These are phyloP conservation scores for Carcharodon carcharias DNA, from an alignment of 2,797 vertebrate species.

Conservation along the genomic window DNA sequence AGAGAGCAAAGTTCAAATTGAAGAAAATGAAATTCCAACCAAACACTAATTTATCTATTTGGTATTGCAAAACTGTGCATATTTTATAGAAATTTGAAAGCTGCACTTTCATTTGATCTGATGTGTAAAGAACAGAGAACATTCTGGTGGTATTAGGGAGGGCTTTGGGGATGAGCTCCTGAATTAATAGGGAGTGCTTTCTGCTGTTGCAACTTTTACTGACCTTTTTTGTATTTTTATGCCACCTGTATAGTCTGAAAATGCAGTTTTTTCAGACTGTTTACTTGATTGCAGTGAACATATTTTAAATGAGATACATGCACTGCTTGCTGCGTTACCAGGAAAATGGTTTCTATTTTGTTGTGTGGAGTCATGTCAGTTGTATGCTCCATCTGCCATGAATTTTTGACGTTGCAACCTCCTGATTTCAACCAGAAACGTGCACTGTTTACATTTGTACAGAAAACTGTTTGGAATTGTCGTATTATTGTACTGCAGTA, in stretches of 20 bases:
- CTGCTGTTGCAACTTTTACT: neutral
- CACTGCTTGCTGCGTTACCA: neutral
- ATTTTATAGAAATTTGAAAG: neutral
- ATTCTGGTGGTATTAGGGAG: neutral
- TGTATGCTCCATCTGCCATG: neutral
- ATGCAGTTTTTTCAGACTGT: neutral
- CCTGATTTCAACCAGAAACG: neutral
- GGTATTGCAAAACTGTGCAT: neutral
- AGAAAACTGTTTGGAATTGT: neutral
- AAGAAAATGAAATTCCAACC: neutral
- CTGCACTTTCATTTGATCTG: neutral
- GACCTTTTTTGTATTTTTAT: neutral
- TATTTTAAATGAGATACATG: neutral
- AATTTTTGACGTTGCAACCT: neutral
- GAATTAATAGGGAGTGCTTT: neutral
- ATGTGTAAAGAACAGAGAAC: neutral
- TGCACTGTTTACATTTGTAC: neutral
- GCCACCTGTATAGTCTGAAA: neutral
- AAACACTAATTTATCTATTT: neutral
- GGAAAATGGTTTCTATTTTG: neutral
- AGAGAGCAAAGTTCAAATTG: neutral
- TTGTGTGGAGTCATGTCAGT: neutral
- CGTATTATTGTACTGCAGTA: neutral
- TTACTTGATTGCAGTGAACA: neutral
- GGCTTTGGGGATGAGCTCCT: neutral